Conservation (phyloP, 2,113 vertebrate genomes). For the Gymnorhina tibicen region DNA sequence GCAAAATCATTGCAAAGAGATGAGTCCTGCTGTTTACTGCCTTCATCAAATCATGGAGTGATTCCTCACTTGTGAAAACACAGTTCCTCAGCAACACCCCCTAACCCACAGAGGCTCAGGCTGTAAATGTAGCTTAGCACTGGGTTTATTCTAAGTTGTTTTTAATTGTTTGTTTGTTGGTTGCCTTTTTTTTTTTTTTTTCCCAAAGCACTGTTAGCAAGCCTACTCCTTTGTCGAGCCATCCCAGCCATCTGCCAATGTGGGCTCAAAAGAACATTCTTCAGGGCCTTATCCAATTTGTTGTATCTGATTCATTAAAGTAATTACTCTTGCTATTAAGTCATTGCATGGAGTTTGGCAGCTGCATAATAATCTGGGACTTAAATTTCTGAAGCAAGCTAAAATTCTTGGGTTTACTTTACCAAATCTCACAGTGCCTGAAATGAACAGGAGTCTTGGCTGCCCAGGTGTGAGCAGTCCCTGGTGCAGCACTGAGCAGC, state of each 20-base stretch:
- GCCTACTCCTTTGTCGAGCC: slow-evolving; percentile 24
- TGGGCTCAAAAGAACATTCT: slow-evolving; percentile 60
- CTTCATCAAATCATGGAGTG: neutral
- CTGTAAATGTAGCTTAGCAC: neutral
- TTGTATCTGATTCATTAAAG: slow-evolving; percentile 55
- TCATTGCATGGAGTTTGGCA: neutral
- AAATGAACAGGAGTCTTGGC: neutral
- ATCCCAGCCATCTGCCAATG: slow-evolving; percentile 44
- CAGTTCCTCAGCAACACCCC: neutral
- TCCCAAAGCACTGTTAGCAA: neutral
- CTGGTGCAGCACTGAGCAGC: neutral
- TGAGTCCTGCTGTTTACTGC: neutral
- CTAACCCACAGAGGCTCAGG: neutral
- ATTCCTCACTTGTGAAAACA: neutral
- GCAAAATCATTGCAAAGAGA: neutral
- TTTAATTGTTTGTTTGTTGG: slow-evolving; percentile 36
- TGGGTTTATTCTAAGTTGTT: neutral
- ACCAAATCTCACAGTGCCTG: neutral
- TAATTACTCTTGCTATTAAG: slow-evolving; percentile 28
- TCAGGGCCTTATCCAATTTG: slow-evolving; percentile 34
- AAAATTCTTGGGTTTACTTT: neutral
- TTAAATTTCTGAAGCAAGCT: neutral
- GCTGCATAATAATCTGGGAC: neutral
- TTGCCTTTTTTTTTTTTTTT: neutral
- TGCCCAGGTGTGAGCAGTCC: neutral